Conservation (phyloP, 2,113 vertebrate species). For the Natator depressus region DNA sequence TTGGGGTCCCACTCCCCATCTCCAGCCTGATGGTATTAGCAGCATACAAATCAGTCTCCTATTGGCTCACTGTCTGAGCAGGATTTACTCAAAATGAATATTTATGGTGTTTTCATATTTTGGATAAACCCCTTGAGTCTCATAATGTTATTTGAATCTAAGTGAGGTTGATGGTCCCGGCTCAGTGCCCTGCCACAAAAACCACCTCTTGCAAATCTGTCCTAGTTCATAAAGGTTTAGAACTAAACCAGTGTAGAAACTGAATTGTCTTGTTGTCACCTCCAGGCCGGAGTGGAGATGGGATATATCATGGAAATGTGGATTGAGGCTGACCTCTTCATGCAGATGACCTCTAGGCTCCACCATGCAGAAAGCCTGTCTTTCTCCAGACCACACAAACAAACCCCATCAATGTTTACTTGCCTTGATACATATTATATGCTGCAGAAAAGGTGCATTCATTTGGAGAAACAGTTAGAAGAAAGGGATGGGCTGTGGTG, state of each 20-base stretch:
- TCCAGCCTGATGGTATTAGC: constrained; percentile 33
- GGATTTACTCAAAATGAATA: constrained; percentile 58
- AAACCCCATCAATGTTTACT: neutral
- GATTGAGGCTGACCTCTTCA: neutral
- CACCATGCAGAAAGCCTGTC: neutral
- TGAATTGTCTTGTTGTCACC: neutral
- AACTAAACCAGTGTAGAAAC: neutral
- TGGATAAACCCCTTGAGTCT: constrained; percentile 42
- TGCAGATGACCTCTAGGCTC: neutral
- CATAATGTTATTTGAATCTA: constrained; percentile 48
- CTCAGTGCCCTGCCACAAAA: constrained; percentile 55
- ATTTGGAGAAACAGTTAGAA: neutral
- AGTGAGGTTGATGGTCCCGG: constrained; percentile 43
- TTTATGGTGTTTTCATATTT: constrained; percentile 67
- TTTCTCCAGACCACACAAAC: neutral
- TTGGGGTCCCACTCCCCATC: constrained; percentile 4
- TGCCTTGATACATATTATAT: neutral
- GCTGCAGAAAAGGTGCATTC: accelerated
- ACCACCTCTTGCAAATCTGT: constrained; percentile 23
- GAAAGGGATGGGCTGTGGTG: accelerated
- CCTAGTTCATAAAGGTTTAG: neutral
- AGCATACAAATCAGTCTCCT: constrained; percentile 51
- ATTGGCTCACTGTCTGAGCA: constrained; percentile 18
- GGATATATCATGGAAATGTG: neutral
- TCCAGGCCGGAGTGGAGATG: neutral